phyloP scores from a whole-genome alignment of 2,797 vertebrate species.

The Manis crassicaudata region DNA sequence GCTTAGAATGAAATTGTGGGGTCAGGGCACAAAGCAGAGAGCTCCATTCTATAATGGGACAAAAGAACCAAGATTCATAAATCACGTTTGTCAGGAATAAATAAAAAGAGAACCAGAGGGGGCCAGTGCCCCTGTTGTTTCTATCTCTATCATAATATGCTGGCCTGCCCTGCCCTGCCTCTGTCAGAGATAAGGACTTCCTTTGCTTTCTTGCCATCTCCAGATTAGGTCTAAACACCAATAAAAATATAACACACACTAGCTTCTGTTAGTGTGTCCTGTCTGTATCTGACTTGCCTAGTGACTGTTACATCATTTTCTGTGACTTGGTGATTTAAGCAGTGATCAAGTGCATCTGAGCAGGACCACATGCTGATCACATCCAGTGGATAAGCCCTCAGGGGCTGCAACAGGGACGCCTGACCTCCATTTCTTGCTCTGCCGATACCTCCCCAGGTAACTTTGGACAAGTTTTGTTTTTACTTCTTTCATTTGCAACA shows the following conservation, averaged over 20 bases:
- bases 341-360: background rate
- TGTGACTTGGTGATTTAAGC: background rate
- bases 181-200: conserved; percentile 36
- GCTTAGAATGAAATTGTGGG: conserved; percentile 81
- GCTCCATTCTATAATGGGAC: conserved; percentile 72
- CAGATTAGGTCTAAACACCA: conserved; percentile 60
- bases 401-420: background rate
- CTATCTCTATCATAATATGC: conserved; percentile 49
- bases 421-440: background rate
- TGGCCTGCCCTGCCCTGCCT: conserved; percentile 49
- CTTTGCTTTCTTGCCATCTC: conserved; percentile 64
- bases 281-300: background rate
- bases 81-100: conserved; percentile 80
- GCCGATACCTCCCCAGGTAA: background rate
- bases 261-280: background rate
- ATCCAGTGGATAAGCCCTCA: background rate
- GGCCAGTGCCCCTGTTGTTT: conserved; percentile 25
- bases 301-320: conserved; percentile 37
- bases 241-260: conserved; percentile 38
- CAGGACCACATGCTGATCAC: background rate
- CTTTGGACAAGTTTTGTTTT: background rate
- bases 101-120: conserved; percentile 65
- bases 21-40: conserved; percentile 70
- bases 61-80: conserved; percentile 79
- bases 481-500: background rate